Percentiles rank a stretch among this genome's conserved stretches.
Conservation (phyloP, 1,140 invertebrate species). For the Myzus persicae region DNA sequence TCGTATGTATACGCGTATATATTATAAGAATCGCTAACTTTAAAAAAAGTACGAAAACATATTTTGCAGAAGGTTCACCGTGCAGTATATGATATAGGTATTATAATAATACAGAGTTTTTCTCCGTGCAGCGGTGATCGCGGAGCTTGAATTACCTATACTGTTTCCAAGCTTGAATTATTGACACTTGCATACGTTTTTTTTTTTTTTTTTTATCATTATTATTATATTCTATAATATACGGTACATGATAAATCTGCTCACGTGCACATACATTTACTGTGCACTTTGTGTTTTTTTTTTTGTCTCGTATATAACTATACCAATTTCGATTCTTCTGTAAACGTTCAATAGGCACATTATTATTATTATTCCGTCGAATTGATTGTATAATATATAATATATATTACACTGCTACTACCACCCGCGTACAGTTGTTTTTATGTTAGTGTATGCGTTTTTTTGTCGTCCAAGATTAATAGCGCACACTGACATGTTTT, state of each 20-base stretch:
- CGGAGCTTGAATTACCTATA: background rate
- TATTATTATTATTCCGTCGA: background rate
- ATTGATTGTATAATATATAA: background rate
- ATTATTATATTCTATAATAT: background rate
- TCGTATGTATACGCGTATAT: background rate
- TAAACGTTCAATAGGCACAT: background rate
- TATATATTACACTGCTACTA: background rate
- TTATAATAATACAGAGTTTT: background rate
- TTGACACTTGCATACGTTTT: background rate
- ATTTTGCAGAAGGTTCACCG: background rate
- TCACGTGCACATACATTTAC: background rate
- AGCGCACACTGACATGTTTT: background rate
- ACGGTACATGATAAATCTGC: slow-evolving; percentile 1
- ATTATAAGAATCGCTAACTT: background rate
- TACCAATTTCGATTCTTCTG: background rate
- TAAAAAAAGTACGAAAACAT: background rate
- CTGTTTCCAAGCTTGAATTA: slow-evolving; percentile 6
- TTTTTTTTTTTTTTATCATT: background rate
- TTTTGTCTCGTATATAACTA: too few relatives aligned
- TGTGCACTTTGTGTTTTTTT: background rate
- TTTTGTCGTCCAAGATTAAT: background rate
- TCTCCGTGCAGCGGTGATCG: background rate
- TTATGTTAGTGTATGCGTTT: background rate
- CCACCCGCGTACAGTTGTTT: background rate
- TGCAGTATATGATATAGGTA: background rate